A percentile compares a stretch with the other conserved stretches of the same genome.
Evolutionary conservation across 2,797 vertebrate species (phyloP).

Genomic region (Coccyzus lansbergi): DNA sequence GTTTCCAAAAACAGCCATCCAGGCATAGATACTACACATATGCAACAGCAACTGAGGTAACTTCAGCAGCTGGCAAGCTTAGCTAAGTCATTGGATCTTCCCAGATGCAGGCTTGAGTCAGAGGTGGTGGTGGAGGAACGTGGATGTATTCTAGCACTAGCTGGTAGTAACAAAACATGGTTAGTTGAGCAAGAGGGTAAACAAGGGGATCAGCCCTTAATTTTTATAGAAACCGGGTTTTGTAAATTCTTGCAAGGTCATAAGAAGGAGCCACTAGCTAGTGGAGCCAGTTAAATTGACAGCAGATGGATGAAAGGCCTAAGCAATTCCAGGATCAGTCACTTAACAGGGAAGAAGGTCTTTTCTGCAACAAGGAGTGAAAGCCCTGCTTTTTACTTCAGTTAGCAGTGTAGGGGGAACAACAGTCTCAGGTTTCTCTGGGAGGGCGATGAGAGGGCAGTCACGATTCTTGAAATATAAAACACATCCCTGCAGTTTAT

Average conservation of each 20-base stretch:
- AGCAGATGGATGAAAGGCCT: slow-evolving; percentile 47
- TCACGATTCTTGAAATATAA: not conserved
- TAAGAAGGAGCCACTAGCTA: not conserved
- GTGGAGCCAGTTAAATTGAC: slow-evolving; percentile 34
- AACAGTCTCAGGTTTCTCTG: not conserved
- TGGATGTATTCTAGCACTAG: not conserved
- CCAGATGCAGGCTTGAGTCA: not conserved
- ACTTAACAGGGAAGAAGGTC: slow-evolving; percentile 21
- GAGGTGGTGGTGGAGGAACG: fast-evolving
- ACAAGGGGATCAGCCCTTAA: not conserved
- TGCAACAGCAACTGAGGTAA: not conserved
- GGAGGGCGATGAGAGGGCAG: not conserved
- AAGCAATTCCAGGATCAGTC: not conserved
- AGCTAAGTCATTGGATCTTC: not conserved
- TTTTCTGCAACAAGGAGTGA: not conserved
- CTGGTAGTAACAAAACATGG: slow-evolving; percentile 16
- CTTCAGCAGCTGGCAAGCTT: not conserved
- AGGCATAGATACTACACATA: not conserved
- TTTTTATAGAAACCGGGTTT: slow-evolving; percentile 51
- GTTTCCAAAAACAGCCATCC: not conserved
- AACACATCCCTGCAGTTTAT: not conserved
- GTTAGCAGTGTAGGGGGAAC: not conserved
- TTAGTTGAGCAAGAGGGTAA: slow-evolving; percentile 33
- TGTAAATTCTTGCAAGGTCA: slow-evolving; percentile 39
- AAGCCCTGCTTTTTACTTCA: not conserved